These are phyloP conservation scores for Cyclina sinensis DNA, from an alignment of 1,140 invertebrate genomes.

Conservation along the genomic window DNA sequence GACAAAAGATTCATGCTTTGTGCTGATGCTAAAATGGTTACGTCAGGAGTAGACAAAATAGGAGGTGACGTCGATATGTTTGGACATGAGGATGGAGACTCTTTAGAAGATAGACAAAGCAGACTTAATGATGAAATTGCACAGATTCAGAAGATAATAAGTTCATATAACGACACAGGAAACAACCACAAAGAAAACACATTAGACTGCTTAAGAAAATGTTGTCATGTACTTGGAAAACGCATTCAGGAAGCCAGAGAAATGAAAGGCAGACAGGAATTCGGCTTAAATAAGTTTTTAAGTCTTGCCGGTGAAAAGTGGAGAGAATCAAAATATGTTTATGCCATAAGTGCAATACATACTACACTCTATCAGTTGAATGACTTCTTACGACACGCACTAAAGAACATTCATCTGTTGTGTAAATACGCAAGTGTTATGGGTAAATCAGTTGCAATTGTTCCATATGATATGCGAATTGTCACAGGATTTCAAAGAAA, in stretches of 20 bases:
- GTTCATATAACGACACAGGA: too few species aligned
- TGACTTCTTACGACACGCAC: too few species aligned
- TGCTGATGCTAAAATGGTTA: slow-evolving; percentile 47
- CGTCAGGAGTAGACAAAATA: neutral
- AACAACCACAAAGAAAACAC: too few species aligned
- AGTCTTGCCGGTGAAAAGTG: neutral
- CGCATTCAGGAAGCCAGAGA: neutral
- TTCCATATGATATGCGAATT: too few species aligned
- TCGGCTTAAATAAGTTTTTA: neutral
- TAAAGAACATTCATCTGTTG: too few species aligned
- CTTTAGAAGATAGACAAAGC: neutral
- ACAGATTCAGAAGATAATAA: neutral
- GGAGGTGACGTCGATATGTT: slow-evolving; percentile 53
- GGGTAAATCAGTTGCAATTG: too few species aligned
- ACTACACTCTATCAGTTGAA: neutral
- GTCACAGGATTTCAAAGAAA: too few species aligned
- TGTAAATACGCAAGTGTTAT: too few species aligned
- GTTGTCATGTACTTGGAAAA: neutral
- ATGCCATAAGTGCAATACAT: neutral
- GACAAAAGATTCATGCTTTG: slow-evolving; percentile 6
- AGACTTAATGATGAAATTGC: neutral
- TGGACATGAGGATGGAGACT: slow-evolving; percentile 5
- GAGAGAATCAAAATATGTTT: neutral
- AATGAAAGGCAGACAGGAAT: neutral
- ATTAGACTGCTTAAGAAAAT: neutral